Percentiles rank a stretch among this genome's conserved stretches.
Evolutionary conservation across 2,113 vertebrate species (phyloP).

Genomic region (Gymnarchus niloticus): DNA sequence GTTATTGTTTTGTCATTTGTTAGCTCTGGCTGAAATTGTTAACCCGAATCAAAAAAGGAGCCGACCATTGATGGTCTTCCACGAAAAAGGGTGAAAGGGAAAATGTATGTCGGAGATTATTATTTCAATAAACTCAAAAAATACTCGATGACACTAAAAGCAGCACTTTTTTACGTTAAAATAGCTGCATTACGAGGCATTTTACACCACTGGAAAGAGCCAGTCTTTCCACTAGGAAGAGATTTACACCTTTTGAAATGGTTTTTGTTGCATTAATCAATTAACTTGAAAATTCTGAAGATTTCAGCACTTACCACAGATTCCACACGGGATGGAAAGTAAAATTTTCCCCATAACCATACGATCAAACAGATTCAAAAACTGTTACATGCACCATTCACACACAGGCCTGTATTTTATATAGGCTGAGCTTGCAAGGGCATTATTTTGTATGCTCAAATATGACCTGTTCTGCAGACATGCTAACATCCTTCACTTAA

Average conservation of each 20-base stretch:
- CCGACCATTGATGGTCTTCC: conserved; percentile 32
- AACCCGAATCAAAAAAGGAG: conserved; percentile 57
- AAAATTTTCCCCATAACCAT: not conserved
- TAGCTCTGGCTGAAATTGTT: conserved; percentile 55
- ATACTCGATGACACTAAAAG: not conserved
- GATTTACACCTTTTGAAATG: not conserved
- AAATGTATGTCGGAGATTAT: not conserved
- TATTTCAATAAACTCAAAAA: not conserved
- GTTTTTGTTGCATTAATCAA: not conserved
- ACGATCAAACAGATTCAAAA: not conserved
- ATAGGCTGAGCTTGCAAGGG: not conserved
- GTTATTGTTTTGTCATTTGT: conserved; percentile 46
- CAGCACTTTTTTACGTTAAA: conserved; percentile 22
- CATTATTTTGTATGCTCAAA: not conserved
- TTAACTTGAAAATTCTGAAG: not conserved
- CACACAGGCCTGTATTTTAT: not conserved
- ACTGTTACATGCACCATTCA: not conserved
- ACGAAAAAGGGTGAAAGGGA: not conserved
- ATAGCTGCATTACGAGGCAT: conserved; percentile 30
- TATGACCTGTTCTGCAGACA: not conserved
- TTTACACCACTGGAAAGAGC: not conserved
- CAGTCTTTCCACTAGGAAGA: not conserved
- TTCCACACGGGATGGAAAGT: no score
- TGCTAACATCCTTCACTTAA: not conserved
- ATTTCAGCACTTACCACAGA: not conserved